Evolutionary conservation across 2,113 vertebrate species (phyloP).

Genomic region (Oenanthe oenanthe): DNA sequence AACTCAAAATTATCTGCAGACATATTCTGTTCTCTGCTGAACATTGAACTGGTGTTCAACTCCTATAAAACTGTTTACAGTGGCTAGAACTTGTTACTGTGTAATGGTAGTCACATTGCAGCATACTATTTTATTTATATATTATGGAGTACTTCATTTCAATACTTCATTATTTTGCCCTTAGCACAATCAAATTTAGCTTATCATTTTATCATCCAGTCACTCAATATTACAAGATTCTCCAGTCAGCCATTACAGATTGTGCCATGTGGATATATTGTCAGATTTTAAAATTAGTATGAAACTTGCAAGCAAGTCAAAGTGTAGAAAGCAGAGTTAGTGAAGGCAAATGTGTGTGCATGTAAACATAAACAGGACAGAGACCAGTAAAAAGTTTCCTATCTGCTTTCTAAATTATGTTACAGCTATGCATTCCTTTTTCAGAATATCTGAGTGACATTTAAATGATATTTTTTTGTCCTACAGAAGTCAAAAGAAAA

Average conservation of each 20-base stretch:
- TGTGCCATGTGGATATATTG: not conserved
- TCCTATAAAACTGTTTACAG: not conserved
- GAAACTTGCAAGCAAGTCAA: not conserved
- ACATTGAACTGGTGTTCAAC: not conserved
- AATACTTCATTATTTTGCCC: not conserved
- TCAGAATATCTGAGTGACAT: slow-evolving; percentile 68
- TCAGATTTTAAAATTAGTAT: not conserved
- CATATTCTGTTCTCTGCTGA: not conserved
- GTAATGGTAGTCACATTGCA: not conserved
- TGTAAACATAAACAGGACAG: slow-evolving; percentile 39
- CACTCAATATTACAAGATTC: not conserved
- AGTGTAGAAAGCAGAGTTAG: not conserved
- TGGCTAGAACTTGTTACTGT: not conserved
- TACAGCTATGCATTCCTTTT: slow-evolving; percentile 62
- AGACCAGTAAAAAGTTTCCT: slow-evolving; percentile 62
- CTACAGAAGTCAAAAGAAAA: slow-evolving; percentile 84
- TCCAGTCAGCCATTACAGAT: not conserved
- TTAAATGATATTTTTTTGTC: slow-evolving; percentile 77
- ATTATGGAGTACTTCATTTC: not conserved
- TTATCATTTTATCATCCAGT: not conserved
- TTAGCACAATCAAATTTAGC: not conserved
- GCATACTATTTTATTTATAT: not conserved
- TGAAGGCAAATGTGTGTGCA: not conserved
- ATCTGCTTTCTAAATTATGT: slow-evolving; percentile 2
- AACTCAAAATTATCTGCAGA: not conserved